Base-by-base conservation (phyloP, 2,797 vertebrate genomes). In the Halcyon smyrnensis region DNA sequence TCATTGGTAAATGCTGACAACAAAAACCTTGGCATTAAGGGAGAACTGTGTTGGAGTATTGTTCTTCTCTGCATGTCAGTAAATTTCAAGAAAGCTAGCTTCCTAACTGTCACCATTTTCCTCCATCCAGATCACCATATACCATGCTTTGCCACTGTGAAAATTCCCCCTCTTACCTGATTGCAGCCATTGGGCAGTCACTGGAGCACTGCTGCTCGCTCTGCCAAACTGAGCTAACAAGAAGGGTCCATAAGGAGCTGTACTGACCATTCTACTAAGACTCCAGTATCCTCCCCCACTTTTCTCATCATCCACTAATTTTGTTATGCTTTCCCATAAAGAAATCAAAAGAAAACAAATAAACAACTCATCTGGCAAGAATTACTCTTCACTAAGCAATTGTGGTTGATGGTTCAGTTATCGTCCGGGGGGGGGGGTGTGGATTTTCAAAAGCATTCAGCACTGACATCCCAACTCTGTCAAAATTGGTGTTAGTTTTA, bases 281-380 rank as follows among this genome's bases (percentile, higher is more conserved):
- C 63, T 71, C 2, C 53, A 32, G 8, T 13, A 68, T 85, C 90
- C 78, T 90, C 81, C 86, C 84, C 67, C 36, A 69, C 63, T 60
- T 87, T 90, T 89, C 88, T 89, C 95, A 93, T 93, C 28, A 67
- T 71, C 68, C 50, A 36, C 71, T 87, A 18, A 60, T 80, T 78
- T 80, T 95, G n/a, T 92, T 92, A 79, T 87, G 56, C 39, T 93
- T 94, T 95, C 89, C 88, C 84, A 84, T 92, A 87, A 82, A 25
- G 25, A 76, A 95, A 90, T 75, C 15, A 80, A 89, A 83, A 12
- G 56, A 83, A 95, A 88, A 79, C 74, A 92, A 93, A 87, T 69
- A 95, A 87, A 69, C 86, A 81, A 64, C n/a, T 91, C 3, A 3
- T 80, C 78, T 96, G 89, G 60, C 64, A 89, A 74, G 51, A 87